Conservation (phyloP, 2,113 vertebrate genomes). For the Cochlearius cochlearius region DNA sequence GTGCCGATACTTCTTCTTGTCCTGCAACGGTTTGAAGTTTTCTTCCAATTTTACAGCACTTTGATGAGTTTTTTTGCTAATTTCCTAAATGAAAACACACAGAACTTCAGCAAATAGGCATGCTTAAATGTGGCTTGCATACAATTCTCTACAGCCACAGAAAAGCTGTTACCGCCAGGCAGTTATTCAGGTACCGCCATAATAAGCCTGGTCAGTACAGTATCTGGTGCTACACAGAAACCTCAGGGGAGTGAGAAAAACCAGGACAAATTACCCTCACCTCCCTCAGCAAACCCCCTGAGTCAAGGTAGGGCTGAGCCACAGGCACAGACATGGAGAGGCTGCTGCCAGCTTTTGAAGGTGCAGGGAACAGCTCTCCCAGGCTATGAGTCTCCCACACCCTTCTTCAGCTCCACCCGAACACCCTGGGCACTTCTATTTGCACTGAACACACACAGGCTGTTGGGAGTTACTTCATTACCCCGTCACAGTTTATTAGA, state of each 20-base stretch:
- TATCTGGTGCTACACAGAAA: background rate
- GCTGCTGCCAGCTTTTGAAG: background rate
- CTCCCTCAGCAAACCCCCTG: background rate
- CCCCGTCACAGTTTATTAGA: background rate
- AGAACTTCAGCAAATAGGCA: background rate
- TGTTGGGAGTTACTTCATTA: background rate
- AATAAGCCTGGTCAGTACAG: background rate
- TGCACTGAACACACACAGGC: background rate
- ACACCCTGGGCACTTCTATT: background rate
- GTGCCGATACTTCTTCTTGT: conserved; percentile 82
- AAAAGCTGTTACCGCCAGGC: background rate
- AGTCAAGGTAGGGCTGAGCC: background rate
- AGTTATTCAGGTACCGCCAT: background rate
- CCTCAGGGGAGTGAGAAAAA: background rate
- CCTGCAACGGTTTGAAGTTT: conserved; percentile 60
- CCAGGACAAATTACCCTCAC: background rate
- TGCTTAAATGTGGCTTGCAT: background rate
- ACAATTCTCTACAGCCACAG: background rate
- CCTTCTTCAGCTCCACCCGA: background rate
- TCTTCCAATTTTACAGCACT: conserved; percentile 66
- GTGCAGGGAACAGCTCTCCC: background rate
- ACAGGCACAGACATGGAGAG: background rate
- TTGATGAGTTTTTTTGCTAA: conserved; percentile 64
- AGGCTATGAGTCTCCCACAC: background rate
- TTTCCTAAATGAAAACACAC: conserved; percentile 65